phyloP scores from a whole-genome alignment of 2,113 vertebrate genomes.

The Amphilophus citrinellus region DNA sequence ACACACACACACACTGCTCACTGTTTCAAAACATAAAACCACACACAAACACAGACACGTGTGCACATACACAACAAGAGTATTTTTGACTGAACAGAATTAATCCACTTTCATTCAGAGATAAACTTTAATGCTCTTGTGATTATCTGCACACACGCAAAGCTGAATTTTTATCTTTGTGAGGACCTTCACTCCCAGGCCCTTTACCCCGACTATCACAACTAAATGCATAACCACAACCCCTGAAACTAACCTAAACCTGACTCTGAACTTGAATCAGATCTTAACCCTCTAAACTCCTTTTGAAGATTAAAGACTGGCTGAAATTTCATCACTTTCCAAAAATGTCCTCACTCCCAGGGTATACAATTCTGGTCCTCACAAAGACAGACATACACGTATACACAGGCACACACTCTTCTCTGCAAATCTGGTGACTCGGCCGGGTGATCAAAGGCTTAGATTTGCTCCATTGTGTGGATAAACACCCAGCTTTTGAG shows the following conservation, averaged over 20 bases:
- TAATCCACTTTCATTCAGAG: conserved; percentile 37
- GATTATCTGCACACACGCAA: conserved; percentile 14
- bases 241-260: neutral
- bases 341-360: neutral
- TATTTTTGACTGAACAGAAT: conserved; percentile 44
- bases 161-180: neutral
- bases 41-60: neutral
- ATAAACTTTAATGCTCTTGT: conserved; percentile 54
- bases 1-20: neutral
- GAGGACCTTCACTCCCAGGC: neutral
- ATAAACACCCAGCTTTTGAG: conserved; percentile 71
- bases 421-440: conserved; percentile 63
- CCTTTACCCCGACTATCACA: neutral
- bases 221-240: neutral
- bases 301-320: neutral
- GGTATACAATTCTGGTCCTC: conserved; percentile 6
- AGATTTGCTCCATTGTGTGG: conserved; percentile 78
- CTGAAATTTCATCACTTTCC: neutral
- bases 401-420: conserved; percentile 33
- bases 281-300: neutral
- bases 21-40: neutral
- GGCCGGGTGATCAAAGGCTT: conserved; percentile 73
- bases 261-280: neutral
- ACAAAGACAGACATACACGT: conserved; percentile 36
- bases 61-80: neutral